Evolutionary conservation across 2,797 vertebrate species (phyloP).

Genomic region (Ara ararauna): DNA sequence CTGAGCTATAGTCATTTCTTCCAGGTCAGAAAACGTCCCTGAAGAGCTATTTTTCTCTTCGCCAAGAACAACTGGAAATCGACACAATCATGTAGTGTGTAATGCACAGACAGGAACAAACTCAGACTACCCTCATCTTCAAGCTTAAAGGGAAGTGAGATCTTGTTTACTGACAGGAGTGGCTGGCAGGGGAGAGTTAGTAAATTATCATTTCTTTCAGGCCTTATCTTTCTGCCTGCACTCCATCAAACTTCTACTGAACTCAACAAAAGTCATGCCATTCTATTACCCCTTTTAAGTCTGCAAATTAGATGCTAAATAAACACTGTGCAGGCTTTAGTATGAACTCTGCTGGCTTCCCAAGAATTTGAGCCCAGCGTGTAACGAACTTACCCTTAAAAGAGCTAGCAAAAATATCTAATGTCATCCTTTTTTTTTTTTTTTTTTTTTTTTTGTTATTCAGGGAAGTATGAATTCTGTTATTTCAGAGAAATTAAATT

Average conservation of each 20-base stretch:
- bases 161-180: neutral
- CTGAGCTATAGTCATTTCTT: neutral
- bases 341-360: neutral
- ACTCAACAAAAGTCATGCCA: neutral
- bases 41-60: neutral
- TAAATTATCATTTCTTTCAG: neutral
- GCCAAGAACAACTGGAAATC: neutral
- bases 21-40: neutral
- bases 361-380: neutral
- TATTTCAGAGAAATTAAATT: neutral
- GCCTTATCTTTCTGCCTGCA: constrained; percentile 9
- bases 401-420: neutral
- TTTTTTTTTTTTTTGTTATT: neutral
- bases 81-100: rapidly evolving
- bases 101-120: neutral
- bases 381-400: neutral
- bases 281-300: neutral
- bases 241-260: neutral
- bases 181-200: neutral
- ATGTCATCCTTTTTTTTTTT: neutral
- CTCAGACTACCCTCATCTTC: neutral
- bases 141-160: neutral
- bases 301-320: neutral
- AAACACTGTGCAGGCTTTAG: neutral
- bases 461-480: neutral